Evolutionary conservation across 2,888 invertebrate genomes (phyloP).

Genomic region (Caenorhabditis sp.): DNA sequence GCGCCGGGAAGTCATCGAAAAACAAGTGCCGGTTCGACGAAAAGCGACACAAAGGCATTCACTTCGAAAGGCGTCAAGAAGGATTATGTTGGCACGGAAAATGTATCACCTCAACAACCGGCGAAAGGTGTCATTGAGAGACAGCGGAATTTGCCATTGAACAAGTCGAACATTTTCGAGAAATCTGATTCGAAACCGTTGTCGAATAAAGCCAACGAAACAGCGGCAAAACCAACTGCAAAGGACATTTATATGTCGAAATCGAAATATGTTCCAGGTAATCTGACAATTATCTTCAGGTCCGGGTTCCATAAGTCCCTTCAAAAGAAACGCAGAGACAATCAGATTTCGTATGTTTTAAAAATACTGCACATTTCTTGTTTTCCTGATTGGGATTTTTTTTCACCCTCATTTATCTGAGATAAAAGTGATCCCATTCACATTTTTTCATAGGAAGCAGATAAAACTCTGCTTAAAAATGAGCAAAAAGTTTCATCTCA

Average conservation of each 20-base stretch:
- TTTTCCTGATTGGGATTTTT: too few relatives aligned
- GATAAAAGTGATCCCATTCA: too few relatives aligned
- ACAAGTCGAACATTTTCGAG: constrained; percentile 49
- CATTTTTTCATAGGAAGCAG: too few relatives aligned
- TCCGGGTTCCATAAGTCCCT: too few relatives aligned
- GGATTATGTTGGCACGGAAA: constrained; percentile 40
- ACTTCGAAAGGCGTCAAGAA: constrained; percentile 41
- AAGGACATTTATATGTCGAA: constrained; percentile 83
- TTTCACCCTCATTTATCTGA: too few relatives aligned
- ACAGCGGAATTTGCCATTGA: constrained; percentile 58
- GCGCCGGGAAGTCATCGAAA: constrained; percentile 58
- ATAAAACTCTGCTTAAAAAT: too few relatives aligned
- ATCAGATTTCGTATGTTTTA: too few relatives aligned
- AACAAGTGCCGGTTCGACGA: constrained; percentile 62
- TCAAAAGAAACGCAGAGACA: too few relatives aligned
- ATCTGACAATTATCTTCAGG: too few relatives aligned
- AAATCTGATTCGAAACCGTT: constrained; percentile 42
- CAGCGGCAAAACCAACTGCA: constrained; percentile 71
- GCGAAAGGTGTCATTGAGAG: constrained; percentile 53
- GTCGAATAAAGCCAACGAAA: constrained; percentile 31
- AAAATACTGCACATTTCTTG: too few relatives aligned
- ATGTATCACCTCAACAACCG: constrained; percentile 53
- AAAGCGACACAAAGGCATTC: constrained; percentile 68
- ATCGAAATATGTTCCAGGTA: constrained; percentile 82
- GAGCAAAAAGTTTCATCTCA: neutral